A percentile compares a stretch with the other conserved stretches of the same genome.
Evolutionary conservation across 2,113 vertebrate genomes (phyloP).

Genomic region (Hydrolagus affinis): DNA sequence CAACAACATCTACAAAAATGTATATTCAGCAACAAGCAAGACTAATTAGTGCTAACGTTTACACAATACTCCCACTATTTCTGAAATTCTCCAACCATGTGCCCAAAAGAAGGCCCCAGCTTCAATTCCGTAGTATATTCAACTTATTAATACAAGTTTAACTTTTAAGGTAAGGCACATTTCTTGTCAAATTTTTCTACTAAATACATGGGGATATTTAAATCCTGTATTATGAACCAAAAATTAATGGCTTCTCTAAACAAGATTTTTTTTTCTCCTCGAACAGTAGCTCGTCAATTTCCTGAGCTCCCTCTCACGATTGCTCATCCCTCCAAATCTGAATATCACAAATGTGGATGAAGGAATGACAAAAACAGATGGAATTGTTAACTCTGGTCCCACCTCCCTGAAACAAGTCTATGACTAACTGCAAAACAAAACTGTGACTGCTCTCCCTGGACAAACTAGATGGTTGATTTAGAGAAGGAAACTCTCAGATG

Average conservation of each 20-base stretch:
- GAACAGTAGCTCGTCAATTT: conserved; percentile 4
- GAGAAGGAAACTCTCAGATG: conserved; percentile 97
- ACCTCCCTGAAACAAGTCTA: conserved; percentile 71
- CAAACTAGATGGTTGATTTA: conserved; percentile 84
- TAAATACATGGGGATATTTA: conserved; percentile 51
- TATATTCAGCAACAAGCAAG: conserved; percentile 74
- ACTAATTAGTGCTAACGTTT: conserved; percentile 74
- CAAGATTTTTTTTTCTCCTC: conserved; percentile 38
- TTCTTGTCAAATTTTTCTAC: conserved; percentile 64
- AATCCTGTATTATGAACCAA: conserved; percentile 54
- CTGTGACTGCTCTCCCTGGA: conserved; percentile 37
- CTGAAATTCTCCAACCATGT: conserved; percentile 53
- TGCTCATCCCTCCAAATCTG: conserved; percentile 19
- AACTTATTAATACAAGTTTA: conserved; percentile 68
- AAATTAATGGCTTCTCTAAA: conserved; percentile 58
- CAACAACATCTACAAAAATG: conserved; percentile 71
- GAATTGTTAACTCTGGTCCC: conserved; percentile 70
- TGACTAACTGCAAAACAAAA: conserved; percentile 57
- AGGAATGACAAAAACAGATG: conserved; percentile 49
- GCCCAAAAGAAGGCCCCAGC: conserved; percentile 61
- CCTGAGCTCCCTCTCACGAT: neutral
- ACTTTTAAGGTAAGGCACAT: conserved; percentile 84
- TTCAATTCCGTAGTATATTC: conserved; percentile 55
- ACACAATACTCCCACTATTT: conserved; percentile 61
- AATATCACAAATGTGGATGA: conserved; percentile 27